Percentiles rank a stretch among this genome's conserved stretches.
phyloP scores from a whole-genome alignment of 2,113 vertebrate genomes.

The Callorhinus ursinus region DNA sequence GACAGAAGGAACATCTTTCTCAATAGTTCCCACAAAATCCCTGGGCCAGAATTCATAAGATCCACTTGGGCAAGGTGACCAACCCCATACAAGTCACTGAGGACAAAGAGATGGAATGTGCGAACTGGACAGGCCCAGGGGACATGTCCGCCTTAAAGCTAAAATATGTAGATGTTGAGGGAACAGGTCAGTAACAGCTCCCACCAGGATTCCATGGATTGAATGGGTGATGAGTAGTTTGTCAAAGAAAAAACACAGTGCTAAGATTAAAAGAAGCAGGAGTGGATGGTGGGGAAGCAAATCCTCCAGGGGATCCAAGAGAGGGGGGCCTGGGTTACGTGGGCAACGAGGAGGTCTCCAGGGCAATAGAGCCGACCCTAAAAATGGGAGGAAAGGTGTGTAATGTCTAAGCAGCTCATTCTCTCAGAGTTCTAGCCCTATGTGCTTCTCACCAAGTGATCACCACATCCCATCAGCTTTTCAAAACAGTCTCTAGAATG shows the following conservation, averaged over 20 bases:
- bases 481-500: neutral
- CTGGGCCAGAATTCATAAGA: neutral
- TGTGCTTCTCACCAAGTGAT: neutral
- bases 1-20: neutral
- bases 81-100: neutral
- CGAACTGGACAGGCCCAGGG: neutral
- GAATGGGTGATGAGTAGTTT: neutral
- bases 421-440: neutral
- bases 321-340: rapidly evolving
- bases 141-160: neutral
- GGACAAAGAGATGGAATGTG: neutral
- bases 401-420: neutral
- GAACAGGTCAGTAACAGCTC: neutral
- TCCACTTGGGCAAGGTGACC: neutral
- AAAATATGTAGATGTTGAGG: neutral
- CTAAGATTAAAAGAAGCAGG: neutral
- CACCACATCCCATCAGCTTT: neutral
- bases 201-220: neutral
- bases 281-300: neutral
- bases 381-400: neutral
- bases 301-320: neutral
- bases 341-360: neutral
- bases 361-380: too few relatives aligned
- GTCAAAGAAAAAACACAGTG: neutral
- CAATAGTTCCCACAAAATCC: neutral